Percentiles rank a stretch among this genome's conserved stretches.
These are phyloP conservation scores for Trichonephila clavipes DNA, from an alignment of 1,140 invertebrate genomes.

Conservation along the genomic window DNA sequence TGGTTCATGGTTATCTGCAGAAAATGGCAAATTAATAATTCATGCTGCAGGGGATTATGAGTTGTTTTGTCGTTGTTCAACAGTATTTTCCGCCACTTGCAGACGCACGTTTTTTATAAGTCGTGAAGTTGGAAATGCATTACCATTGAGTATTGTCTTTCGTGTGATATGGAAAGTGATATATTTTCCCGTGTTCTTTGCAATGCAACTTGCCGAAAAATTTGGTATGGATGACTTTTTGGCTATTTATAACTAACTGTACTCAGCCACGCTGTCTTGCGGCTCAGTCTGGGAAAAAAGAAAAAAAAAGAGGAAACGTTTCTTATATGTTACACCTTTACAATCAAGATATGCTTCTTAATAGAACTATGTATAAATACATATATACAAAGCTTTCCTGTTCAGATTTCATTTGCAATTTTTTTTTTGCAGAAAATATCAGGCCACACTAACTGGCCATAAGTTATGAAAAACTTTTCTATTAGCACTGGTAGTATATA, in stretches of 20 bases:
- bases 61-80: slow-evolving; percentile 93
- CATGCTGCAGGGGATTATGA: neutral
- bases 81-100: slow-evolving; percentile 94
- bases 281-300: no score
- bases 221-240: no score
- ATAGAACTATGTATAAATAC: no score
- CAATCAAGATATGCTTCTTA: no score
- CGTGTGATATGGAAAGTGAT: slow-evolving; percentile 93
- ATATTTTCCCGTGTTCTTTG: slow-evolving; percentile 92
- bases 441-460: slow-evolving; percentile 83
- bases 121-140: slow-evolving; percentile 93
- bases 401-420: no score
- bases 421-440: slow-evolving; percentile 85
- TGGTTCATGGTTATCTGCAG: neutral
- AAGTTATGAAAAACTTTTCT: slow-evolving; percentile 89
- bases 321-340: no score
- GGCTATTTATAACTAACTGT: no score
- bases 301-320: no score
- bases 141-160: slow-evolving; percentile 96
- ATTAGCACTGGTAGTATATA: slow-evolving; percentile 90
- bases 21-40: neutral
- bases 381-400: no score
- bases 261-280: no score
- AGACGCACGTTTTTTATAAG: slow-evolving; percentile 93
- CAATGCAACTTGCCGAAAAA: slow-evolving; percentile 92